Evolutionary conservation across 2,797 vertebrate species (phyloP), one percentile per base, ranked within the genome.

Genomic region (Notamacropus eugenii): DNA sequence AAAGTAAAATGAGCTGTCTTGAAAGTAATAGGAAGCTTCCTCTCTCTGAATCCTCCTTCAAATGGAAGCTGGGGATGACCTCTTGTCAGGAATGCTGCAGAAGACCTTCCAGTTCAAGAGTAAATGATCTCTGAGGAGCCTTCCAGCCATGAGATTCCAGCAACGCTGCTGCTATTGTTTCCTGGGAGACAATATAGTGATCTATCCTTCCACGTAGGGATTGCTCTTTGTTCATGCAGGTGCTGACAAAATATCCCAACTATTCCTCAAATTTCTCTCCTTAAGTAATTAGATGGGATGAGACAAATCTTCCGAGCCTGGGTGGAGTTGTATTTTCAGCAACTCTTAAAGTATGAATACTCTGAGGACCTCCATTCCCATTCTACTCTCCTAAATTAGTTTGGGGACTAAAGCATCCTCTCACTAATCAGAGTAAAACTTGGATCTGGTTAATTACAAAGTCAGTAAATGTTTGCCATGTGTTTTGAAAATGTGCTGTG

Each of bases 381-480:
- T 46, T 24, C n/a, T 82, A 46, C 40, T 46, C 74, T 46, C 40
- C 74, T 82, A 82, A 46, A 82, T 82, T 82, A 46, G 74, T 46
- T 46, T 46, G 74, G 74, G 22, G 40, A 82, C 74, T 22, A 82
- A 19, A 82, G 22, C 74, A 82, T 82, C 22, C 74, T 82, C 74
- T 82, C 74, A 27, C 74, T 46, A 82, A 82, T 46, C 74, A 82
- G 16, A 74, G 22, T 82, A 46, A 82, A 40, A 82, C 9, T 46
- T 82, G 58, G 34, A 93, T 96, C 62, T 92, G 52, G 29, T 46
- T 96, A 34, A 31, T 93, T 62, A 94, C 94, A 93, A 9, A 12
- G 56, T 46, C 31, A 62, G 87, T 92, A 57, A n/a, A 62, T 40
- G 59, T 95, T 55, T 55, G 34, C 62, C 59, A 82, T 94, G 28